Base-by-base conservation (phyloP, 2,888 invertebrate species). In the Acanthoscelides obtectus region DNA sequence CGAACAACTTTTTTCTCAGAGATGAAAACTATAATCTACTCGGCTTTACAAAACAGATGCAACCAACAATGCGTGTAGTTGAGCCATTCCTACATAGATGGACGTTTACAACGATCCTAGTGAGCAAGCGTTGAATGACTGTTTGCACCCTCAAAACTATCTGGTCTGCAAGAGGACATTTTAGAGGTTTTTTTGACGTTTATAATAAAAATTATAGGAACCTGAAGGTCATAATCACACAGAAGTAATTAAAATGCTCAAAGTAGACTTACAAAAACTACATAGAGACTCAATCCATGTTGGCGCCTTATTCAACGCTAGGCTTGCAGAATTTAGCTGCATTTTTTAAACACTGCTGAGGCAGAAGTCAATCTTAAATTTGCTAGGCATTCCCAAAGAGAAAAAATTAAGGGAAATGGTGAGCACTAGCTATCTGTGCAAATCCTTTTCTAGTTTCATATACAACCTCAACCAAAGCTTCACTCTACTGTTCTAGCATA, bases 261-360 rank as follows among this genome's bases (percentile, higher is more conserved):
- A 81, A 87, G 70, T 76, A 66, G 80, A 79, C 63, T 84, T 83
- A 20, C 86, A 87, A 75, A 82, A 80, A 68, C 76, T 84, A 22
- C 79, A 86, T n/a, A 75, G 77, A n/a, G 86, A 87, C 76, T 82
- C 85, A 0, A 82, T 82, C 69, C 84, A 87, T 73, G 84, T 87
- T 19, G 87, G 87, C 74, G 77, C 83, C 71, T 79, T 90, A 72
- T 82, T 92, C 67, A 89, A 90, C 22, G 87, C 86, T 3, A 87
- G 91, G 63, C 84, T 92, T 69, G 90, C 91, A 83, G 92, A 92
- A 77, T 83, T n/a, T 92, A 73, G 89, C 91, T 0, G 87, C 88
- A 78, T 92, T 92, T 80, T 83, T 92, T 76, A 90, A 91, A 76
- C 89, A 72, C 83, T 92, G 63, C 82, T 92, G 22, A 88, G 88